Base-by-base conservation (phyloP, 2,113 vertebrate genomes). In the Laticauda laticaudata region DNA sequence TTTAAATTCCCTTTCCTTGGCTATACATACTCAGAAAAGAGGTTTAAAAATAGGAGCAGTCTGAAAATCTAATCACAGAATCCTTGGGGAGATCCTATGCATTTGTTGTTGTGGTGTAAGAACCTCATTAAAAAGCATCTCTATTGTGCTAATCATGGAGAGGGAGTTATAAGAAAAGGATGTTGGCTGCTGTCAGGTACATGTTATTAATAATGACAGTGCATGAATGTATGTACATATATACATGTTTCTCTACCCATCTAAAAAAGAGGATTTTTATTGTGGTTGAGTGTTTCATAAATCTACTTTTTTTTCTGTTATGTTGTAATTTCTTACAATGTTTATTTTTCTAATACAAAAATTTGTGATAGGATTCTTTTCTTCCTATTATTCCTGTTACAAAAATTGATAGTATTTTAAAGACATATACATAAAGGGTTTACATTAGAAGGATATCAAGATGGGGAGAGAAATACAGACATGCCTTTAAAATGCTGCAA, bases 121-220 rank as follows among this genome's bases (percentile, higher is more conserved):
- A 91, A 90, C 92, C 86, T 94, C 54, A 85, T 92, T 75, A 92
- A 86, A 34, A 92, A 86, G 39, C 91, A 61, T 24, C 91, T 90
- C 61, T 24, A 55, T 69, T 92, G 90, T 0, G 0, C 48, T 93
- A 93, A 94, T 94, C 90, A 87, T 39, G 92, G 81, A 0, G 0
- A 91, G 34, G 55, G 64, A 89, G 53, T 59, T 48, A 90, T 86
- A 61, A 93, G 23, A 43, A 21, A 85, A 85, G 88, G 0, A 9
- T 21, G 45, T 69, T 95, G 21, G 24, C n/a, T 91, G 90, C 43
- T 24, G 21, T 61, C 91, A 86, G 87, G 54, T 51, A 81, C 0
- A 56, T 39, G 56, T 24, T 57, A n/a, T 57, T 92, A 92, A 89
- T 21, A 92, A 61, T 39, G 57, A 29, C 5, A 56, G 23, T 2